Percentiles rank a stretch among this genome's conserved stretches.
phyloP scores from a whole-genome alignment of 2,888 invertebrate genomes.

The Eupithecia pulchellata region DNA sequence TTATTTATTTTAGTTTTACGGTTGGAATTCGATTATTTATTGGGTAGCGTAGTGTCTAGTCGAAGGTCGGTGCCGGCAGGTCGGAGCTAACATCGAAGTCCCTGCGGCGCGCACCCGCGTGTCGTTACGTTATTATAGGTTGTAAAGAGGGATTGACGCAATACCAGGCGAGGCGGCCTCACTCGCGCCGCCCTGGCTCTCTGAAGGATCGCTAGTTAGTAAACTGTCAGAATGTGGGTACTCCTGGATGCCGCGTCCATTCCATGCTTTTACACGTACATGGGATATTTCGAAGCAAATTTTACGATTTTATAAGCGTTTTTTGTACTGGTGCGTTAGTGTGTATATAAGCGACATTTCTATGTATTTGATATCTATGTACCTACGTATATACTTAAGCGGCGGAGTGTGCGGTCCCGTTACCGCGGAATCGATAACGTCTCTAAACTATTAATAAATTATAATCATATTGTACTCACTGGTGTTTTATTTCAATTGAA shows the following conservation, averaged over 20 bases:
- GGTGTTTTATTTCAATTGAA: conserved; percentile 68
- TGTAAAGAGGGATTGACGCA: conserved; percentile 70
- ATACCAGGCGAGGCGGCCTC: conserved; percentile 60
- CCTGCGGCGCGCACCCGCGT: conserved; percentile 56
- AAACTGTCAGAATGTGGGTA: conserved; percentile 68
- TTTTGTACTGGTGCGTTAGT: conserved; percentile 68
- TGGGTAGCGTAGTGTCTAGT: conserved; percentile 79
- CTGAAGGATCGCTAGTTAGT: conserved; percentile 69
- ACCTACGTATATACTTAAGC: no score
- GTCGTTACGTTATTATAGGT: conserved; percentile 62
- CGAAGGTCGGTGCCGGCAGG: conserved; percentile 53
- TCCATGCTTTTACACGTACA: conserved; percentile 66
- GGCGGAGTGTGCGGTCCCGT: conserved; percentile 27
- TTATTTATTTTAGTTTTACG: conserved; percentile 77
- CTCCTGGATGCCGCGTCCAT: conserved; percentile 65
- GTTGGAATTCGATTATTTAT: conserved; percentile 68
- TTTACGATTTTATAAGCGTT: conserved; percentile 51
- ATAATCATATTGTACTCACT: conserved; percentile 79
- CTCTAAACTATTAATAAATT: conserved; percentile 86
- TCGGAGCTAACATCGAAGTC: conserved; percentile 57
- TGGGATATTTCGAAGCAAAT: conserved; percentile 44
- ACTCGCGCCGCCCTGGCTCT: conserved; percentile 59
- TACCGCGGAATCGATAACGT: conserved; percentile 72
- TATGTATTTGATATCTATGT: conserved; percentile 54
- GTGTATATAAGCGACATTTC: conserved; percentile 65